Conservation (phyloP, 2,113 vertebrate species). For the Leiothrix lutea region DNA sequence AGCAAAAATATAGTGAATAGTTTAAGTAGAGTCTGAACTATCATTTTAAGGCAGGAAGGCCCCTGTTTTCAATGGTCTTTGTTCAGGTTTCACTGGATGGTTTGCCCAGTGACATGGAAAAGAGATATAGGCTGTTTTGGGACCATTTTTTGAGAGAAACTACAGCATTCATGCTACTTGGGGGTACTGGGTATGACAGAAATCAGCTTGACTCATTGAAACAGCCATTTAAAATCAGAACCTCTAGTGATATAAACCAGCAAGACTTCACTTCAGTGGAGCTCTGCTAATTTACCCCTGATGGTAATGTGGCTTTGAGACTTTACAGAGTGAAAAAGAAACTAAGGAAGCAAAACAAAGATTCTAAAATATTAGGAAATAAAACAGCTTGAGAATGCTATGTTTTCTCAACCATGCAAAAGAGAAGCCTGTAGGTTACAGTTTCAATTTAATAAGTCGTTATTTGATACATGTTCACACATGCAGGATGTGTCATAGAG, state of each 20-base stretch:
- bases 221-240: not conserved
- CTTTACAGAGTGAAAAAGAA: not conserved
- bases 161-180: not conserved
- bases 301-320: conserved; percentile 7
- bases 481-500: not conserved
- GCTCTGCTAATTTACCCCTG: not conserved
- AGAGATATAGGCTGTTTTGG: not conserved
- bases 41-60: not conserved
- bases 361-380: conserved; percentile 8
- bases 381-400: conserved; percentile 15
- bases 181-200: not conserved
- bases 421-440: not conserved
- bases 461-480: not conserved
- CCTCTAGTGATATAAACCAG: not conserved
- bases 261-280: conserved; percentile 12
- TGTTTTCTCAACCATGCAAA: not conserved
- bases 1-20: not conserved
- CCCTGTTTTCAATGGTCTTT: not conserved
- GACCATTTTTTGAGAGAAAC: not conserved
- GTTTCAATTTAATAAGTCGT: not conserved
- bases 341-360: conserved; percentile 22
- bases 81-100: not conserved
- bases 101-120: not conserved
- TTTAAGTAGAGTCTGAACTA: not conserved
- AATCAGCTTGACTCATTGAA: not conserved